These are phyloP conservation scores for Hydrolagus affinis DNA, from an alignment of 2,113 vertebrate species.

Conservation along the genomic window DNA sequence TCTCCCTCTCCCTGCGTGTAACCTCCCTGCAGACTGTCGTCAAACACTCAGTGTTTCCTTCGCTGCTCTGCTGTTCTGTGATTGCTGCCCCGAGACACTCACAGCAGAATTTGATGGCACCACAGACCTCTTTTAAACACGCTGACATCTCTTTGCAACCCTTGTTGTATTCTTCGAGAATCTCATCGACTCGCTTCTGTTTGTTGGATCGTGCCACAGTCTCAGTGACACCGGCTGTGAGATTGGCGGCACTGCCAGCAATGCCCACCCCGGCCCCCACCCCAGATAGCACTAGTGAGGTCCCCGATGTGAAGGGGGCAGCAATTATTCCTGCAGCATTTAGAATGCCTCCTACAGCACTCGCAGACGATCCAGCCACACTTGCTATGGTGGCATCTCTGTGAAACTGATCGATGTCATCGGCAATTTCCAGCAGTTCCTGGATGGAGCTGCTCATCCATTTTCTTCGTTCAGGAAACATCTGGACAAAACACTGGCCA, in stretches of 20 bases:
- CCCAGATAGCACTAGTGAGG: constrained; percentile 56
- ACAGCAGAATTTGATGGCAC: not conserved
- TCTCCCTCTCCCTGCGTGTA: not conserved
- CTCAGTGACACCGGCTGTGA: constrained; percentile 58
- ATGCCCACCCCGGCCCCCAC: constrained; percentile 60
- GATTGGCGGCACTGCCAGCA: constrained; percentile 58
- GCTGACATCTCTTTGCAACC: constrained; percentile 50
- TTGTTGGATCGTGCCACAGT: constrained; percentile 55
- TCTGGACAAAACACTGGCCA: constrained; percentile 56
- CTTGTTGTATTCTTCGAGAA: constrained; percentile 54
- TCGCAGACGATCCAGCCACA: constrained; percentile 62
- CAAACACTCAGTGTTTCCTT: not conserved
- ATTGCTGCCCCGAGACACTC: not conserved
- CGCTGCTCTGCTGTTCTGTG: not conserved
- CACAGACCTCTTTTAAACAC: constrained; percentile 41
- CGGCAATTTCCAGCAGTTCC: constrained; percentile 53
- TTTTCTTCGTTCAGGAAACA: constrained; percentile 56
- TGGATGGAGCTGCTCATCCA: constrained; percentile 61
- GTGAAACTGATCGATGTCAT: constrained; percentile 58
- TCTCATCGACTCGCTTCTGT: constrained; percentile 59
- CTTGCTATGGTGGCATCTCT: constrained; percentile 62
- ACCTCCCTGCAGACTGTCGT: not conserved
- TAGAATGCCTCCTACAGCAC: constrained; percentile 55
- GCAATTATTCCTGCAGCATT: constrained; percentile 58
- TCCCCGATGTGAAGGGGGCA: constrained; percentile 58